These are phyloP conservation scores for Athene cunicularia DNA, from an alignment of 2,113 vertebrate species.

Conservation along the genomic window DNA sequence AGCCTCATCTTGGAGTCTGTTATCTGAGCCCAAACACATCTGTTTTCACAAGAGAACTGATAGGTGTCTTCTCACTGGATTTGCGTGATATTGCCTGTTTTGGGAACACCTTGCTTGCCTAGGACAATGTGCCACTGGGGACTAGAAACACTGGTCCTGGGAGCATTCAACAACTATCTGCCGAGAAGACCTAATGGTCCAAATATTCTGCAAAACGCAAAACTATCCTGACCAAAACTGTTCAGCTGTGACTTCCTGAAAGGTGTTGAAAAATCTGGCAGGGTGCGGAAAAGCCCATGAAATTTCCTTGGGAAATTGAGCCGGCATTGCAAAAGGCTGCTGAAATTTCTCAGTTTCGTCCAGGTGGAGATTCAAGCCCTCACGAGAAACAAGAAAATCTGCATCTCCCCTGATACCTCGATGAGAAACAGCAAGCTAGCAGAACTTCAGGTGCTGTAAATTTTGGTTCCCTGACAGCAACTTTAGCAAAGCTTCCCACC, in stretches of 20 bases:
- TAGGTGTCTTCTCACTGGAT: not conserved
- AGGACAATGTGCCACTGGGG: not conserved
- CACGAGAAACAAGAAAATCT: not conserved
- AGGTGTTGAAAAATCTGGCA: slow-evolving; percentile 55
- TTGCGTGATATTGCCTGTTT: not conserved
- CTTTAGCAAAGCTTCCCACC: slow-evolving; percentile 8
- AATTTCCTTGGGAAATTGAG: slow-evolving; percentile 15
- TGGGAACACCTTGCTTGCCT: not conserved
- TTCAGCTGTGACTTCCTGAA: slow-evolving; percentile 36
- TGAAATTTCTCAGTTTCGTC: not conserved
- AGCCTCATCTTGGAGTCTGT: not conserved
- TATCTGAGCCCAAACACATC: not conserved
- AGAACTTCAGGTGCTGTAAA: slow-evolving; percentile 24
- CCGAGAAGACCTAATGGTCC: not conserved
- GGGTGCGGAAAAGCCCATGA: slow-evolving; percentile 9
- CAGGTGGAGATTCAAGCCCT: slow-evolving; percentile 27
- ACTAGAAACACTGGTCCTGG: not conserved
- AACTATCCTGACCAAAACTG: not conserved
- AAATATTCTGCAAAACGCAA: not conserved
- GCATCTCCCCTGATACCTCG: not conserved
- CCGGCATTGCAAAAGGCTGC: not conserved
- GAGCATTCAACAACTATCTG: not conserved
- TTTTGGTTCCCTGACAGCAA: slow-evolving; percentile 20
- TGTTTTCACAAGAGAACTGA: not conserved
- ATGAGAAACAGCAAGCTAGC: not conserved